A percentile compares a stretch with the other conserved stretches of the same genome.
phyloP scores from a whole-genome alignment of 1,140 invertebrate genomes.

The Platyscapa corneri region DNA sequence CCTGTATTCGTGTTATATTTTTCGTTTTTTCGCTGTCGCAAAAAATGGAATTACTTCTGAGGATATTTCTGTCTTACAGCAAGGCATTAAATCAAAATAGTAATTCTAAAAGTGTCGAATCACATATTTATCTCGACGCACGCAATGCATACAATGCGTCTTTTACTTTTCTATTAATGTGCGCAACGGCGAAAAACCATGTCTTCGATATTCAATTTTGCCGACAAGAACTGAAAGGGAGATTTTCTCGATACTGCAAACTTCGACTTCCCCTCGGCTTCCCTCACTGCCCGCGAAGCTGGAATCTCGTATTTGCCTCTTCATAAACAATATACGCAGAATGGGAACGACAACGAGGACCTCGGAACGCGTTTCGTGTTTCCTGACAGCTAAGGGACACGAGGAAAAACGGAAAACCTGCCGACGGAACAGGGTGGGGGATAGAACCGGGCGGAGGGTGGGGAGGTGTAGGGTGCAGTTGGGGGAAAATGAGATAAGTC shows the following conservation, averaged over 20 bases:
- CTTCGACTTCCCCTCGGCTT: background rate
- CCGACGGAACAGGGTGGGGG: conserved; percentile 28
- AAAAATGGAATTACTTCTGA: too few relatives aligned
- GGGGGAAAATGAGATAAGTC: conserved; percentile 41
- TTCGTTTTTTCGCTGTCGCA: too few relatives aligned
- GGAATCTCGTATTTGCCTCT: conserved; percentile 20
- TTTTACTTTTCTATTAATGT: conserved; percentile 43
- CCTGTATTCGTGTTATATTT: background rate
- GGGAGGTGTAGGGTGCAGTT: conserved; percentile 14
- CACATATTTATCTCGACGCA: conserved; percentile 10
- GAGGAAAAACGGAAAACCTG: conserved; percentile 28
- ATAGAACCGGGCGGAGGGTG: background rate
- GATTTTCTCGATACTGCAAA: conserved; percentile 37
- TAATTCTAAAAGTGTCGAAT: background rate
- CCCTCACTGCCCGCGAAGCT: background rate
- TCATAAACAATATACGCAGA: conserved; percentile 30
- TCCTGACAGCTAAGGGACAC: conserved; percentile 35
- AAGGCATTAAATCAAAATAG: background rate
- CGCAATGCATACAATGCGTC: background rate
- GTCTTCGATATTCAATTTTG: conserved; percentile 45
- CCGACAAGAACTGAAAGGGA: conserved; percentile 33
- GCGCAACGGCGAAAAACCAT: background rate
- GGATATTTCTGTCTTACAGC: background rate
- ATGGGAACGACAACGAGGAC: background rate
- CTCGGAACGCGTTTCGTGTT: conserved; percentile 49